Evolutionary conservation across 2,888 invertebrate genomes (phyloP).

Genomic region (Diploptera punctata): DNA sequence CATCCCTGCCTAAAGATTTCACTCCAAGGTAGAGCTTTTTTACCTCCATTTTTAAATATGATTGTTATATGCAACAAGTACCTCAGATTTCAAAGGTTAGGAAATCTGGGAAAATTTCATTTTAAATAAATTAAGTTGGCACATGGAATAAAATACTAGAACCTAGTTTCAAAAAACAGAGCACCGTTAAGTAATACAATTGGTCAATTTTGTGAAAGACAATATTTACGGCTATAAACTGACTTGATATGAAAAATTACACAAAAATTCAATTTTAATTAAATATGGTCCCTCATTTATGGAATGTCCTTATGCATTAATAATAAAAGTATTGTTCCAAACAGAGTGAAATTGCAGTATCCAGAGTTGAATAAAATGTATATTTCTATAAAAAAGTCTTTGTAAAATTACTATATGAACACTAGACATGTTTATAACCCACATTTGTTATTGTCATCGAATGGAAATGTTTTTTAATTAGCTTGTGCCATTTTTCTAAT

Average conservation of each 20-base stretch:
- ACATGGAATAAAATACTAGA: not conserved
- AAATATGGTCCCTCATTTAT: not conserved
- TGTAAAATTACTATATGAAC: too few species aligned
- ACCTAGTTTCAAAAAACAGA: not conserved
- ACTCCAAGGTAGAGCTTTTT: too few species aligned
- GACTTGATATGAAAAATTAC: not conserved
- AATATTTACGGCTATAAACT: not conserved
- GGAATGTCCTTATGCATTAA: not conserved
- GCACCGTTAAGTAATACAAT: not conserved
- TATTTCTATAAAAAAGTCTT: too few species aligned
- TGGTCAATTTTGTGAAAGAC: slow-evolving; percentile 3
- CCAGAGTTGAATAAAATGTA: not conserved
- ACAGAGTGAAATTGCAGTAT: not conserved
- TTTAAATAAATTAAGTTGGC: not conserved
- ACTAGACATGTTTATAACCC: too few species aligned
- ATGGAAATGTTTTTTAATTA: too few species aligned
- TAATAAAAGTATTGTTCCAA: not conserved
- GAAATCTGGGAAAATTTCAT: too few species aligned
- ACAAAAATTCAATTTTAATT: not conserved
- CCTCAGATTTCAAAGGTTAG: too few species aligned
- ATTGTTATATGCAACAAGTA: too few species aligned
- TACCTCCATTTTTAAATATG: too few species aligned
- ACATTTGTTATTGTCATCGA: too few species aligned
- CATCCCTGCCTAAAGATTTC: too few species aligned
- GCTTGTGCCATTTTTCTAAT: too few species aligned